Base-by-base conservation (phyloP, 2,113 vertebrate genomes). In the Apeltes quadracus region DNA sequence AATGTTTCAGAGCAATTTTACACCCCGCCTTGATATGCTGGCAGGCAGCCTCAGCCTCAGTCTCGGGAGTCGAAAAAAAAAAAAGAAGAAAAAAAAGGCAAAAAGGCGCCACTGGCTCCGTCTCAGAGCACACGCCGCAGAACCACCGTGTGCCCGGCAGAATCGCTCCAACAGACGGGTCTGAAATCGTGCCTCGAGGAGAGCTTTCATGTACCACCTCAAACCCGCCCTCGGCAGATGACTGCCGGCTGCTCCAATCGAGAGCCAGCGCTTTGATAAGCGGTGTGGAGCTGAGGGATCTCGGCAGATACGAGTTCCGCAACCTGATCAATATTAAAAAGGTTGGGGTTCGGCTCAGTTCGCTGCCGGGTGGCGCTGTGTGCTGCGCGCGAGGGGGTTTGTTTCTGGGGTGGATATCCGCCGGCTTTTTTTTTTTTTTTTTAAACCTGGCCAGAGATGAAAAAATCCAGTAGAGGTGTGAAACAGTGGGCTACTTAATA, bases 241-340 rank as follows among this genome's bases (percentile, higher is more conserved):
- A 65, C 77, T 61, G 61, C 70, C 2, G 66, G 76, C 81, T 74
- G 77, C 76, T 78, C 54, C 64, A 15, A 48, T 34, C 1, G 5
- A 44, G 68, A 32, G 72, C 54, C 61, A 16, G 67, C 16, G 18
- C 69, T 89, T 83, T 89, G 78, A 87, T 85, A 72, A 79, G 76
- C 12, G 22, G 41, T 62, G 68, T 54, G 44, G 41, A 81, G 74
- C 64, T 22, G 46, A 71, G 71, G 74, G 64, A 81, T 56, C 44
- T 74, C 53, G 72, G 69, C 43, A 68, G 69, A 75, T 78, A 75
- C n/a, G 58, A 41, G 22, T 46, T 72, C 22, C 3, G 16, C 48
- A 39, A 74, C 75, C 69, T 83, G 80, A 85, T 85, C 64, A 72
- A 85, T 79, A 82, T 78, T 58, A 53, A 69, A 84, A 7, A 6